A percentile compares a stretch with the other conserved stretches of the same genome.
Conservation (phyloP, 2,113 vertebrate genomes). For the Odocoileus hemionus region DNA sequence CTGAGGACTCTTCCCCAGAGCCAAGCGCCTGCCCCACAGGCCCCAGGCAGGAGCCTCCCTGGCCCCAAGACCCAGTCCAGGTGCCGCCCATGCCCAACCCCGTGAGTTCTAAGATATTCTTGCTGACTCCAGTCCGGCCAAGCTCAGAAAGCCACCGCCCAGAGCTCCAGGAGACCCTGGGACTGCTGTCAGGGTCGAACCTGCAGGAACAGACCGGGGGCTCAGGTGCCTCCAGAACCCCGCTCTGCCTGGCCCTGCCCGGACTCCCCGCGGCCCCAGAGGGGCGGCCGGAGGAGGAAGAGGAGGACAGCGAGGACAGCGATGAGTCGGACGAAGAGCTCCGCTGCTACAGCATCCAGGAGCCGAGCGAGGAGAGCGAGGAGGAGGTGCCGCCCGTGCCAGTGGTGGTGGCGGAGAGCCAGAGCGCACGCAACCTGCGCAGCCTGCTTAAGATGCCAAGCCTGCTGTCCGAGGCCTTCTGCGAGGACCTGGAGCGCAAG, state of each 20-base stretch:
- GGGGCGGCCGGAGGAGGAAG: conserved; percentile 81
- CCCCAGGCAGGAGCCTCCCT: neutral
- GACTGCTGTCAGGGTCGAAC: neutral
- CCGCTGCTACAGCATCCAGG: conserved; percentile 88
- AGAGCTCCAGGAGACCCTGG: neutral
- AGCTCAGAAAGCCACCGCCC: neutral
- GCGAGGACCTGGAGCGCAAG: conserved; percentile 91
- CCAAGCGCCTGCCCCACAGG: neutral
- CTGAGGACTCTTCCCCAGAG: neutral
- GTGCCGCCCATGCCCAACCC: neutral
- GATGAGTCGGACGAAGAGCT: conserved; percentile 94
- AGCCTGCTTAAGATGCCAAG: conserved; percentile 94
- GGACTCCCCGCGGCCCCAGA: neutral
- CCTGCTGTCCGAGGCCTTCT: conserved; percentile 86
- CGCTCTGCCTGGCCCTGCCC: conserved; percentile 48
- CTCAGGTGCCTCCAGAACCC: neutral
- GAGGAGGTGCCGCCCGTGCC: conserved; percentile 87
- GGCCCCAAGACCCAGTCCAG: accelerated
- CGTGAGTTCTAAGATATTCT: conserved; percentile 62
- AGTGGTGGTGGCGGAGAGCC: conserved; percentile 93
- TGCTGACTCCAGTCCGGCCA: conserved; percentile 43
- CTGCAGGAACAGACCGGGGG: neutral
- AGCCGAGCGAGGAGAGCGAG: conserved; percentile 93
- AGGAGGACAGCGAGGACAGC: conserved; percentile 90
- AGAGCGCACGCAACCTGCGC: conserved; percentile 87